Conservation (phyloP, 2,888 invertebrate species). For the Hirtodrosophila confusa region DNA sequence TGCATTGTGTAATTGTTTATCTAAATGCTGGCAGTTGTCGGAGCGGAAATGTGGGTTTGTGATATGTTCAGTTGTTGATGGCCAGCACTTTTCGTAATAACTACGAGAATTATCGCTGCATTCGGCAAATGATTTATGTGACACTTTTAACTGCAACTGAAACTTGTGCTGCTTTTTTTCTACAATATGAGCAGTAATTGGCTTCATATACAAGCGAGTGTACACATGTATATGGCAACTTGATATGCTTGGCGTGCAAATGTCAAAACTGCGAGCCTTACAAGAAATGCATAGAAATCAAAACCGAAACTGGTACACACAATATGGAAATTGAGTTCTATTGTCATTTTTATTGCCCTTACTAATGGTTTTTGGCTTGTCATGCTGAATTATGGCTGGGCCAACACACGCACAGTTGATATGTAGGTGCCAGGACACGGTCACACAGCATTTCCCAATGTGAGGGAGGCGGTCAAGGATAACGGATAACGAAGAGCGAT, state of each 20-base stretch:
- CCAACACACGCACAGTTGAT: conserved; percentile 35
- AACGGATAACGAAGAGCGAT: conserved; percentile 43
- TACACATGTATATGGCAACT: conserved; percentile 41
- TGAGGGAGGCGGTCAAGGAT: conserved; percentile 77
- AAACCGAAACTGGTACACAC: conserved; percentile 33
- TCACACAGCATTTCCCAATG: conserved; percentile 36
- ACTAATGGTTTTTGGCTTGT: conserved; percentile 79
- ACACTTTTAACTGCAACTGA: conserved; percentile 37
- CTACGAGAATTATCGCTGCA: conserved; percentile 40
- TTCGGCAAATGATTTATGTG: conserved; percentile 67
- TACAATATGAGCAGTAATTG: conserved; percentile 61
- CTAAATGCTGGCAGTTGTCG: conserved; percentile 55
- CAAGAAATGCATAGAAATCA: conserved; percentile 21
- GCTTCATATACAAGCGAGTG: conserved; percentile 18
- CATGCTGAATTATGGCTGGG: conserved; percentile 73
- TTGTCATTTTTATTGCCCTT: conserved; percentile 78
- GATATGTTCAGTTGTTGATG: conserved; percentile 46
- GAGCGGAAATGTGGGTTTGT: conserved; percentile 51
- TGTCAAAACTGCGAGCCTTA: conserved; percentile 12
- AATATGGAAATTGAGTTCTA: conserved; percentile 78
- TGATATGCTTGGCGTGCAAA: conserved; percentile 38
- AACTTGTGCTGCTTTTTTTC: conserved; percentile 10
- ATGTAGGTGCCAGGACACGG: conserved; percentile 62
- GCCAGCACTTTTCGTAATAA: conserved; percentile 46
- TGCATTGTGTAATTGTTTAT: conserved; percentile 69